A percentile compares a stretch with the other conserved stretches of the same genome.
These are phyloP conservation scores for Netelia inedita DNA, from an alignment of 2,888 invertebrate species.

Conservation along the genomic window DNA sequence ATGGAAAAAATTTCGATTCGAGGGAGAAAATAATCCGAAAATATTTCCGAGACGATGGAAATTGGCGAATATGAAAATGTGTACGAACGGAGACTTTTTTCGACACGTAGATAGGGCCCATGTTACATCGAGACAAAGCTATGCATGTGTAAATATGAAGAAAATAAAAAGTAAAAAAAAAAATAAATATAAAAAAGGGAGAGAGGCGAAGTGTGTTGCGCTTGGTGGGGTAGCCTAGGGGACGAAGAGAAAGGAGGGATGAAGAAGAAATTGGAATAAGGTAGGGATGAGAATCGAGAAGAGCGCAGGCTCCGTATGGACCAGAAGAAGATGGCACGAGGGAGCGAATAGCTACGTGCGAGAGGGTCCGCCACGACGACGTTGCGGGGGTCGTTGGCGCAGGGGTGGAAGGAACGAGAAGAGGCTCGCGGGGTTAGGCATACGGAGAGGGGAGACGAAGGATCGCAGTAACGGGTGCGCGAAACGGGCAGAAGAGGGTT, in stretches of 20 bases:
- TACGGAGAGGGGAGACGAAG: slow-evolving; percentile 50
- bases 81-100: background rate
- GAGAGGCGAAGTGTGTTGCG: slow-evolving; percentile 42
- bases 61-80: background rate
- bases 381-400: slow-evolving; percentile 68
- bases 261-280: slow-evolving; percentile 51
- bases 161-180: slow-evolving; percentile 27
- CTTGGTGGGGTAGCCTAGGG: background rate
- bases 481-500: slow-evolving; percentile 81
- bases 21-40: too few relatives aligned
- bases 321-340: slow-evolving; percentile 57
- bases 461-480: slow-evolving; percentile 64
- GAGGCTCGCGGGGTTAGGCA: slow-evolving; percentile 56
- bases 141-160: slow-evolving; percentile 3
- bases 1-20: too few relatives aligned
- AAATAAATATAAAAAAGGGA: slow-evolving; percentile 23
- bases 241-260: slow-evolving; percentile 24
- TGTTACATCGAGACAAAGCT: background rate
- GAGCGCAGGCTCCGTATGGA: slow-evolving; percentile 64
- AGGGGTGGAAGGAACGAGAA: slow-evolving; percentile 64
- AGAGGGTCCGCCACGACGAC: slow-evolving; percentile 48
- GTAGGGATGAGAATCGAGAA: slow-evolving; percentile 64
- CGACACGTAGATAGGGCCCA: background rate
- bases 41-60: background rate
- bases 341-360: slow-evolving; percentile 20